Base-by-base conservation (phyloP, 2,888 invertebrate genomes). In the Drosophila buzzatii region DNA sequence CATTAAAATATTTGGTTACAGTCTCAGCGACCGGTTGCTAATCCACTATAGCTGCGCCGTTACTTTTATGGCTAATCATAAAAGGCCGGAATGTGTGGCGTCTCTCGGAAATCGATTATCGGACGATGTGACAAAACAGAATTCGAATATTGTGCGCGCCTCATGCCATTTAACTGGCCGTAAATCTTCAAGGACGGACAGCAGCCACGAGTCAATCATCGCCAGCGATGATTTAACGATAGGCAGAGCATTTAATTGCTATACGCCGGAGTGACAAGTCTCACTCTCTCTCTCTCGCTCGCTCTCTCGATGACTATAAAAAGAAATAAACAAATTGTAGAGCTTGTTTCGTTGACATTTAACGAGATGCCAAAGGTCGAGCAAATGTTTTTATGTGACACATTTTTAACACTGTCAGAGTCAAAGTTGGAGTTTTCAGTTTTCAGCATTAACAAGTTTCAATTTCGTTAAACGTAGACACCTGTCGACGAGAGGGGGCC, bases 171-270 rank as follows among this genome's bases (percentile, higher is more conserved):
- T 72, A 80, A 89, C 80, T 33, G 88, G 88, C 88, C 85, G 82
- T 85, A 89, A 85, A 85, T 85, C 85, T 80, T 85, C 85, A 85
- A 85, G 85, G 85, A 82, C 85, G 63, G 88, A 73, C 79, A 71
- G 81, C 78, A 84, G 72, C 84, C 67, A 69, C 70, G 88, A 85
- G 83, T 82, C 82, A 86, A 81, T 82, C 89, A 81, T 66, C 59
- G 51, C 33, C 35, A 41, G 18, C 27, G 72, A 71, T 83, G 89
- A 84, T 85, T 85, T 85, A 85, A 85, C 79, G 85, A 86, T 79
- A 55, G 71, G 45, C 70, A 67, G 59, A 66, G 64, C 76, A 79
- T 89, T 85, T 85, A 85, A 85, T 89, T 87, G 82, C 89, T 80
- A 59, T 42, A 57, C 77, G 65, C 61, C 75, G 73, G 72, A 73